Conservation (phyloP, 2,888 invertebrate genomes). For the Tineola bisselliella region DNA sequence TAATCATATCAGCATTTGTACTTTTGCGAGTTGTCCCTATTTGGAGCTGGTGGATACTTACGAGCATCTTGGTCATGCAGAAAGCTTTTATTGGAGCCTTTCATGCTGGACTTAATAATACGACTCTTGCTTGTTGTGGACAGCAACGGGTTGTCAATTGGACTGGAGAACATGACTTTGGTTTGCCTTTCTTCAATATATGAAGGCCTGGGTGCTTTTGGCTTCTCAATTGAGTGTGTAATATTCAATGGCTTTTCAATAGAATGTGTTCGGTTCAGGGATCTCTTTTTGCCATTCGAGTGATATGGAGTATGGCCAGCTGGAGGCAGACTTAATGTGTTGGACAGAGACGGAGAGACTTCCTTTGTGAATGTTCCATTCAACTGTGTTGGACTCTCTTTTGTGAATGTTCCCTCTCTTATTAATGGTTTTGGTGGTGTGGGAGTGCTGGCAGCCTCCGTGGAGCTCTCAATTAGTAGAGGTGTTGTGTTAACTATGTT, state of each 20-base stretch:
- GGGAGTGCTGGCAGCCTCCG: conserved; percentile 33
- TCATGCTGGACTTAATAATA: conserved; percentile 56
- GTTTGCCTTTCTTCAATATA: conserved; percentile 30
- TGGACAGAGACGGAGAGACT: conserved; percentile 27
- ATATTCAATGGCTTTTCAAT: conserved; percentile 28
- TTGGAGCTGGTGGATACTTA: no score
- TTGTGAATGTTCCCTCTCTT: conserved; percentile 55
- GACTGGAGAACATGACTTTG: conserved; percentile 58
- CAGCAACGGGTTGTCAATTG: conserved; percentile 33
- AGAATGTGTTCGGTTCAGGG: conserved; percentile 4
- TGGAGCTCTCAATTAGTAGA: conserved; percentile 46
- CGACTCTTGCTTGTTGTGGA: conserved; percentile 37
- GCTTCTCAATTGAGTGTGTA: conserved; percentile 27
- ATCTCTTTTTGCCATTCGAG: conserved; percentile 16
- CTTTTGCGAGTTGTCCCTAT: no score
- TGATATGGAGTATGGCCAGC: conserved; percentile 51
- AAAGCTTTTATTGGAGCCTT: conserved; percentile 60
- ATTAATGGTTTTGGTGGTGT: conserved; percentile 26
- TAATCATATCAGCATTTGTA: no score
- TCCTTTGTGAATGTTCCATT: conserved; percentile 12
- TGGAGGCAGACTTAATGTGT: conserved; percentile 29
- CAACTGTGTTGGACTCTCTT: conserved; percentile 29
- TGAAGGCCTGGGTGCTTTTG: no score
- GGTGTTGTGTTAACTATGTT: conserved; percentile 44
- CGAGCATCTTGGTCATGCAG: conserved; percentile 42